phyloP scores from a whole-genome alignment of 1,140 invertebrate species.

The Dreissena rostriformis region DNA sequence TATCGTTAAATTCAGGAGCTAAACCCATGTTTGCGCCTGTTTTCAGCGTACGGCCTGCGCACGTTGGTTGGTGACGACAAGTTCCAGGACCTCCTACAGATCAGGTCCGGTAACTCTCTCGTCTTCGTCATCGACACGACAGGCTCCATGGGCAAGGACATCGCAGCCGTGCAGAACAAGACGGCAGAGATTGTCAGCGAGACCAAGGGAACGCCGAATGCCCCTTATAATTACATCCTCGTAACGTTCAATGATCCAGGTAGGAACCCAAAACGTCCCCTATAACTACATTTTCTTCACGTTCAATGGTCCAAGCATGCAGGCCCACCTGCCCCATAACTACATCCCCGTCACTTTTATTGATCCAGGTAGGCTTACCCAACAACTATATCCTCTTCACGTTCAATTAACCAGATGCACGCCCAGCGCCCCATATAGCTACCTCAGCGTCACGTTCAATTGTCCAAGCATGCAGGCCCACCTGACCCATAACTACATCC shows the following conservation, averaged over 20 bases:
- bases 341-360: neutral
- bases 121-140: slow-evolving; percentile 68
- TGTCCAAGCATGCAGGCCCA: neutral
- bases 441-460: slow-evolving; percentile 27
- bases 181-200: slow-evolving; percentile 54
- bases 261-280: slow-evolving; percentile 57
- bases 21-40: neutral
- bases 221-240: slow-evolving; percentile 64
- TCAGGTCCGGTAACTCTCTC: slow-evolving; percentile 56
- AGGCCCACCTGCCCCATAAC: neutral
- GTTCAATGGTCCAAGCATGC: slow-evolving; percentile 47
- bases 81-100: slow-evolving; percentile 55
- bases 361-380: neutral
- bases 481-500: neutral
- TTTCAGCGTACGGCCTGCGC: slow-evolving; percentile 48
- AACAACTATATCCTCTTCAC: neutral
- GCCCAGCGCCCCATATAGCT: neutral
- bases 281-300: slow-evolving; percentile 59
- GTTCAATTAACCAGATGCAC: neutral
- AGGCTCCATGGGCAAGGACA: slow-evolving; percentile 67
- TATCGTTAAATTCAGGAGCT: too few relatives aligned
- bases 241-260: slow-evolving; percentile 69
- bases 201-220: slow-evolving; percentile 57
- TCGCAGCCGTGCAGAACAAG: slow-evolving; percentile 60
- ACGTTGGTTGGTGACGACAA: slow-evolving; percentile 42